These are phyloP conservation scores for Ginglymostoma cirratum DNA, from an alignment of 2,113 vertebrate species.

Conservation along the genomic window DNA sequence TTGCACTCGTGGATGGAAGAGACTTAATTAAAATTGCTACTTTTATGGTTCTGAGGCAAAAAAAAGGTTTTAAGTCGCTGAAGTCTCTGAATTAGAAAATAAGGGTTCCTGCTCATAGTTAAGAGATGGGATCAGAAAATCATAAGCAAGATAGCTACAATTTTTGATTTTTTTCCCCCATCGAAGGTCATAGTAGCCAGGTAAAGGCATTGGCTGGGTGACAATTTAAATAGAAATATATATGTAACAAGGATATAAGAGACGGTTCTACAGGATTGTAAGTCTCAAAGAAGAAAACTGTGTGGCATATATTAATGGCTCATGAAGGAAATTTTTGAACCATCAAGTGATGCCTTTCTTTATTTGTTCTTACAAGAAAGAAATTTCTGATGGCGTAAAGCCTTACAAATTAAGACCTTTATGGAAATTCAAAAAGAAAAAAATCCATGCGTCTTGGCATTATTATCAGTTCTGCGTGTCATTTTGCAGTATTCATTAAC, in stretches of 20 bases:
- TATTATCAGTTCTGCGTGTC: background rate
- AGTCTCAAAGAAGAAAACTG: background rate
- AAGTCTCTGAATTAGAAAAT: background rate
- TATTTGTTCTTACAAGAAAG: background rate
- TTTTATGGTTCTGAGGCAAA: background rate
- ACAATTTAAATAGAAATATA: background rate
- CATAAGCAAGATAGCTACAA: background rate
- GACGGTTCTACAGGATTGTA: too few species aligned
- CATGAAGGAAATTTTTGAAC: background rate
- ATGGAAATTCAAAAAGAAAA: background rate
- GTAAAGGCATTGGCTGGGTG: background rate
- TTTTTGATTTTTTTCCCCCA: background rate
- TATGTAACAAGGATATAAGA: background rate
- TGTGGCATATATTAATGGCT: background rate
- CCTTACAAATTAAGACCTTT: background rate
- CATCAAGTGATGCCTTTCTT: background rate
- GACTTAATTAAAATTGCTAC: background rate
- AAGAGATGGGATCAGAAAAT: background rate
- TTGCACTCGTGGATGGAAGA: background rate
- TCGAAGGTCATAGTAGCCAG: background rate
- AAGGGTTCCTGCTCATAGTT: too few species aligned
- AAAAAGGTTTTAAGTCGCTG: background rate
- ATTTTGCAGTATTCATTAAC: background rate
- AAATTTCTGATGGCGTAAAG: background rate
- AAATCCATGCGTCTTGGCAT: background rate